Evolutionary conservation across 1,140 invertebrate genomes (phyloP), one percentile per base, ranked within the genome.

Genomic region (Drosophila kepulauana): DNA sequence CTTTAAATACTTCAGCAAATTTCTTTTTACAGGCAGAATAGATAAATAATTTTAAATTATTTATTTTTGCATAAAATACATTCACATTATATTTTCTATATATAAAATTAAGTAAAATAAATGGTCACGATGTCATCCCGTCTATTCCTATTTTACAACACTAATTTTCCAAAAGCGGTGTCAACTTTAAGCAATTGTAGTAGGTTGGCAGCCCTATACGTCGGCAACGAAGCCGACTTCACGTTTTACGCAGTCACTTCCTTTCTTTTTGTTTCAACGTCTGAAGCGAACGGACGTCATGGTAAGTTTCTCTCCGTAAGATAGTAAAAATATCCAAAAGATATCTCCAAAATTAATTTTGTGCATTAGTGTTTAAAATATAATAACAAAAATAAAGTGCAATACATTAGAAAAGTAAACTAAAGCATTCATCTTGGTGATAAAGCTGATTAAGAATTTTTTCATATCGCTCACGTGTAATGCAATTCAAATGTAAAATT

Each of bases 251-350:
- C 25, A 38, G 13, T 16, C 28, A 38, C 3, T 72, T 81, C 75
- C 86, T 56, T 91, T 92, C 91, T 92, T 91, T 92, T 73, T 76
- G 57, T 81, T 79, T 79, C 89, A 84, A 72, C 91, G 80, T 91
- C 89, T 85, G 82, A 91, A 78, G 35, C 65, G 89, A 79, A 76
- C 66, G 73, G 91, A 90, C 86, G 88, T 74, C 78, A 92, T 92
- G 85, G 91, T 92, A 75, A 92, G 85, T 63, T 56, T 20, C 25
- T 0, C 0, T 33, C n/a, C 1, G 38, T 11, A 7, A 49, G 52
- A 3, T 8, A 33, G 13, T 7, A 8, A 7, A 28, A 11, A 10
- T 33, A 38, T 38, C 15, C 8, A 13, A 4, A 16, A 41, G 15
- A 33, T 8, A 28, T 43, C 20, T 20, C 20, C 20, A 52, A 56